Base-by-base conservation (phyloP, 2,888 invertebrate species). In the Exocentrus adspersus region DNA sequence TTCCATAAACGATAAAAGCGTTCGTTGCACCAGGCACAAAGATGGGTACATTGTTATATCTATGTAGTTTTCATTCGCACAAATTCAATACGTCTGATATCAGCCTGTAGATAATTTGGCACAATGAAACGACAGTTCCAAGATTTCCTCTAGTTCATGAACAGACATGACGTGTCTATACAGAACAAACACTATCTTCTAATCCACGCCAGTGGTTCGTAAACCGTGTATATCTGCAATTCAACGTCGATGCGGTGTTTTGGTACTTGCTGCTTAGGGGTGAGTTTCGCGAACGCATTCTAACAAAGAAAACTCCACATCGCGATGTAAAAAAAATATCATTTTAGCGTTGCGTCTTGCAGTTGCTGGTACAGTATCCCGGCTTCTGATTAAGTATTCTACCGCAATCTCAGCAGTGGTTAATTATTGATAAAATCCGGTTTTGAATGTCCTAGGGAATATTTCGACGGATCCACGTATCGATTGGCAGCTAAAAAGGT, bases 151-250 rank as follows among this genome's bases (percentile, higher is more conserved):
- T 70, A 72, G 74, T 73, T 74, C 74, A 66, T 60, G 69, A 71
- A 72, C 75, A 73, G 73, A 74, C 73, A 73, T 69, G 62, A 64
- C 69, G 65, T 67, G 72, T 71, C 70, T 68, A 72, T 64, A 68
- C 69, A 70, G 70, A 72, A 72, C 73, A 75, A 75, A 75, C 74
- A 67, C 24, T 74, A 75, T 76, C 72, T 75, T 72, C 70, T 69
- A 66, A 70, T 75, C 67, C 74, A 70, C 68, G 70, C 70, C 74
- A 72, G 68, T 71, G 74, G 73, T 73, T 75, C 69, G 62, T 69
- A 69, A 74, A 73, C 72, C 69, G n/a, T 37, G n/a, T 37, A 68
- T 62, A 71, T 69, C 48, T 24, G 52, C 9, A 42, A 50, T 42
- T 50, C 42, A 50, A 24, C 19, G 64, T 60, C 42, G 43, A 28